These are phyloP conservation scores for Serinus canaria DNA, from an alignment of 2,113 vertebrate species.

Conservation along the genomic window DNA sequence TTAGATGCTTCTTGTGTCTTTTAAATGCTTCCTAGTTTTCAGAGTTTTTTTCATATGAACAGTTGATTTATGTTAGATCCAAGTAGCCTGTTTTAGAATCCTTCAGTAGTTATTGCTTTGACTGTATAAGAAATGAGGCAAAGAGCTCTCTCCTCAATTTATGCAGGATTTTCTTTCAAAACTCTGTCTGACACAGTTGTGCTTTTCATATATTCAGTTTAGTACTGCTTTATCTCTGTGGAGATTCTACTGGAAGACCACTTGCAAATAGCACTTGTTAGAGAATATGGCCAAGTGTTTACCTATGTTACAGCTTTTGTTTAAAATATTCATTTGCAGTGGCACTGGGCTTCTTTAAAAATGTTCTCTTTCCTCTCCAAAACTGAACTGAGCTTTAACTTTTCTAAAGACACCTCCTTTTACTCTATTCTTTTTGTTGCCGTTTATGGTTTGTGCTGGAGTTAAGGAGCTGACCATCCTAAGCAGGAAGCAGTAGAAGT, in stretches of 20 bases:
- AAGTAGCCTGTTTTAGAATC: neutral
- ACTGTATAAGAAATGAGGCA: neutral
- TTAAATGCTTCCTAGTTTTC: neutral
- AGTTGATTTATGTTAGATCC: neutral
- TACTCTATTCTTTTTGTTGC: neutral
- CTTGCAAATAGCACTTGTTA: slow-evolving; percentile 30
- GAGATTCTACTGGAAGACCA: neutral
- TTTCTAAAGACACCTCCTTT: neutral
- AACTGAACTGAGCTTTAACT: neutral
- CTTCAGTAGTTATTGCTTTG: neutral
- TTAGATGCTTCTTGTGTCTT: neutral
- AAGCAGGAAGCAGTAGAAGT: neutral
- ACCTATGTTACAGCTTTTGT: neutral
- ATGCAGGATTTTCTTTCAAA: slow-evolving; percentile 25
- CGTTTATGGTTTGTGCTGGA: neutral
- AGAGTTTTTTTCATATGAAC: neutral
- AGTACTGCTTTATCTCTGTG: neutral
- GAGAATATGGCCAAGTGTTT: neutral
- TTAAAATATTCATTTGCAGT: neutral
- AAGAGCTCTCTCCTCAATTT: neutral
- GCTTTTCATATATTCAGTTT: neutral
- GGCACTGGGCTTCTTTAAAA: neutral
- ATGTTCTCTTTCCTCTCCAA: neutral
- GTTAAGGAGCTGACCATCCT: neutral
- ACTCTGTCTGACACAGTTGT: neutral